phyloP scores from a whole-genome alignment of 2,888 invertebrate genomes.

The Scaptomyza polygonia region DNA sequence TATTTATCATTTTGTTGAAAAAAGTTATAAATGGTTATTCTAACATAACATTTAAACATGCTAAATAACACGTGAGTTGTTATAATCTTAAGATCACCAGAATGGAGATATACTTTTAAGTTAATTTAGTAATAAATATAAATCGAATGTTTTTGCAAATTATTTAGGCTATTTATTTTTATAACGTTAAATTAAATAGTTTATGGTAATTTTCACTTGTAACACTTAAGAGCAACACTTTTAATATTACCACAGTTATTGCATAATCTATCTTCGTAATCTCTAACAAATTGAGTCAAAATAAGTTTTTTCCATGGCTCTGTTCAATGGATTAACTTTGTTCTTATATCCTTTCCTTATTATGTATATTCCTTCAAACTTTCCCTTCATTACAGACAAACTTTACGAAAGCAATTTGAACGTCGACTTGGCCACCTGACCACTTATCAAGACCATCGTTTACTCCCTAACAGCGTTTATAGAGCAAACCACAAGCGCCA shows the following conservation, averaged over 20 bases:
- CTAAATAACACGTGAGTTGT: not conserved
- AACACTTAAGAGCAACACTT: too few relatives aligned
- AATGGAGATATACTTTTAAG: too few relatives aligned
- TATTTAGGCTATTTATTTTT: not conserved
- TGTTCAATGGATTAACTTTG: slow-evolving; percentile 64
- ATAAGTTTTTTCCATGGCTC: slow-evolving; percentile 24
- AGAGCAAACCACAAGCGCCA: slow-evolving; percentile 25
- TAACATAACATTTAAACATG: too few relatives aligned
- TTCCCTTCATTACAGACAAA: slow-evolving; percentile 64
- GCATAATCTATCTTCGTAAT: slow-evolving; percentile 29
- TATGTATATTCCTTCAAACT: slow-evolving; percentile 48
- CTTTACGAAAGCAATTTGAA: slow-evolving; percentile 40
- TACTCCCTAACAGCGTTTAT: slow-evolving; percentile 3
- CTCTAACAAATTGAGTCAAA: slow-evolving; percentile 45
- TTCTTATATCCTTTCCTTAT: slow-evolving; percentile 41
- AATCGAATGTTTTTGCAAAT: too few relatives aligned
- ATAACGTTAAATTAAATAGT: too few relatives aligned
- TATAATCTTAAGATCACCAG: too few relatives aligned
- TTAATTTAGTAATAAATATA: too few relatives aligned
- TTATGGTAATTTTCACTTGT: not conserved
- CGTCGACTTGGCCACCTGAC: slow-evolving; percentile 20
- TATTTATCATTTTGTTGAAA: slow-evolving; percentile 12
- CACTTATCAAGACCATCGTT: not conserved
- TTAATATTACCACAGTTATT: not conserved
- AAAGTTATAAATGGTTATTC: not conserved